Base-by-base conservation (phyloP, 2,888 invertebrate species). In the Heliconius ethilla region DNA sequence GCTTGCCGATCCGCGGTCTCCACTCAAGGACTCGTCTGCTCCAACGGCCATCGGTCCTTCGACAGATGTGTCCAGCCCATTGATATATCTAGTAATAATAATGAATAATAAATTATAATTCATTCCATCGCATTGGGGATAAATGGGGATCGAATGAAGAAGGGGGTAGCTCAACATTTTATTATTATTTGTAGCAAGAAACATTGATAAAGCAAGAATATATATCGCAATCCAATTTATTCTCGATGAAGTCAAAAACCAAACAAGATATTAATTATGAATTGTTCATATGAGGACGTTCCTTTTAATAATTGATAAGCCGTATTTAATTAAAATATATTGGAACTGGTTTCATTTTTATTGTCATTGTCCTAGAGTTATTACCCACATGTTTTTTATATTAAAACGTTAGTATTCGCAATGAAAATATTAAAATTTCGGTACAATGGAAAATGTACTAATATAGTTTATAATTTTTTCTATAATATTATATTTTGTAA, bases 261-360 rank as follows among this genome's bases (percentile, higher is more conserved):
- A 40, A 69, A 69, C 15, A 40, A 40, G 15, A 40, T 67, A 40
- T 25, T 69, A 9, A 25, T 69, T 69, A 69, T 69, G 40, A 69
- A 40, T 69, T 69, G 69, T 40, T 69, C 69, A 40, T 45, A 69
- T 9, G 25, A 37, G 13, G 10, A 15, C n/a, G 40, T 67, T 40
- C 25, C 40, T 45, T 40, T 69, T 69, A 69, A 69, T 69, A 25
- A 69, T 40, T 72, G 76, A 76, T 76, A 72, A 65, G 55, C 51
- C 65, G 0, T 33, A 70, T 45, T 76, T 70, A 72, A 76, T 76
- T 76, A 65, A 76, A 72, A 65, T 18, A 9, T 63, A 37, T 51
- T 25, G 22, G 33, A 18, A 22, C 15, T 29, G 11, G 9, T 63
- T 62, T 51, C 51, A 70, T 70, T 72, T 37, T 33, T 33, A 25